phyloP scores from a whole-genome alignment of 2,888 invertebrate species.

The Coelinius sp. region DNA sequence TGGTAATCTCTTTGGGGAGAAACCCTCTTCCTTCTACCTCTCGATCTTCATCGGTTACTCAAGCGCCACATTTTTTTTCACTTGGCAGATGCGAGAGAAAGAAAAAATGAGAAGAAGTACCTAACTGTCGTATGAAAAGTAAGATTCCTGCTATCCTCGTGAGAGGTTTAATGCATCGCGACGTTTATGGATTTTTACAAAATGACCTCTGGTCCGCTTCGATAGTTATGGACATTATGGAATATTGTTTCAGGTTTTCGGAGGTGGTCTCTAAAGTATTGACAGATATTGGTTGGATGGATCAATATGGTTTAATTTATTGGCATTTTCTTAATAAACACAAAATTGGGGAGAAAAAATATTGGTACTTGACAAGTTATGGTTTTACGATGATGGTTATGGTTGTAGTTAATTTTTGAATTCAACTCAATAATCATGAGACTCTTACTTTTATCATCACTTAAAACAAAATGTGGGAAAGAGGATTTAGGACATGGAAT shows the following conservation, averaged over 20 bases:
- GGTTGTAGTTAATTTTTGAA: background rate
- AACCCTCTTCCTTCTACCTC: constrained; percentile 3
- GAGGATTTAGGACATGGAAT: background rate
- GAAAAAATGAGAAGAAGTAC: background rate
- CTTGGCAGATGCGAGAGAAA: constrained; percentile 13
- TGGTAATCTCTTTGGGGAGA: constrained; percentile 29
- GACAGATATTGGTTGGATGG: background rate
- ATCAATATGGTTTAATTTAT: background rate
- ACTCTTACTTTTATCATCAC: background rate
- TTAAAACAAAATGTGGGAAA: background rate
- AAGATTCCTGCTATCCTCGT: background rate
- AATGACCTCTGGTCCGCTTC: constrained; percentile 27
- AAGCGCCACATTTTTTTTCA: constrained; percentile 58
- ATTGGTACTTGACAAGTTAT: background rate
- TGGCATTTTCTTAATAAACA: background rate
- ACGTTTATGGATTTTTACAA: constrained; percentile 31
- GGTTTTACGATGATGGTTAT: background rate
- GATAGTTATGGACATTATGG: constrained; percentile 5
- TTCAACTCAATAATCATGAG: background rate
- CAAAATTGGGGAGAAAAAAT: background rate
- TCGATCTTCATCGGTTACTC: constrained; percentile 50
- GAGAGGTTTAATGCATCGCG: background rate
- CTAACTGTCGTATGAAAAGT: constrained; percentile 2
- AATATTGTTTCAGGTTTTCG: background rate
- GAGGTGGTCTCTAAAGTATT: background rate